Evolutionary conservation across 2,888 invertebrate species (phyloP), one percentile per base, ranked within the genome.

Genomic region (Dryobota labecula): DNA sequence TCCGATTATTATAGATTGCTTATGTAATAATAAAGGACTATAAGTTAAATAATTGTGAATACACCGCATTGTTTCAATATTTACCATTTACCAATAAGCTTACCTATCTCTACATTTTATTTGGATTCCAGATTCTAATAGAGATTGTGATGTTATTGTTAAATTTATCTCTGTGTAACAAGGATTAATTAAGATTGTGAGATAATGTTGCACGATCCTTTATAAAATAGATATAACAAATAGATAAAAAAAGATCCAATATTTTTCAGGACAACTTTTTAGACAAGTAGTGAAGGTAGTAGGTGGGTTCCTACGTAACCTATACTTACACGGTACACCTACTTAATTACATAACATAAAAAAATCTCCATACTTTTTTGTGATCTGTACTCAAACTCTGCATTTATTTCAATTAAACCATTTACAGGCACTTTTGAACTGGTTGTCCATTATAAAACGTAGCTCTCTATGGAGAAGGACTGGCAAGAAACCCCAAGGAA

Each of bases 31-130:
- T 15, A 2, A 36, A 8, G 7, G 5, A 18, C 36, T 18, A 36
- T 9, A 24, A 13, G 7, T 7, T n/a, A 5, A 6, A 7, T 33
- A 24, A 38, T 24, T 18, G 66, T n/a, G 30, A 38, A 47, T 33
- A 49, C 18, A 41, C 30, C 13, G 24, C 53, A 43, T 53, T 69
- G 27, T 53, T 69, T 69, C 36, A 69, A 53, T 53, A 69, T 69
- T 69, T 53, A 33, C 38, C 18, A 68, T 67, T 68, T 51, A 36
- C 33, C 18, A 24, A 20, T 33, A 51, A 9, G 33, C 38, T 15
- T 36, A 57, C 18, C 2, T 30, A n/a, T 33, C 41, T 41, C 33
- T 15, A 20, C 15, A 41, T 41, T 30, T 38, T 51, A 68, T 68
- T 51, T 68, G 13, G 5, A 9, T 61, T 45, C 13, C 27, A 15